Conservation (phyloP, 2,113 vertebrate genomes). For the Sturnus vulgaris region DNA sequence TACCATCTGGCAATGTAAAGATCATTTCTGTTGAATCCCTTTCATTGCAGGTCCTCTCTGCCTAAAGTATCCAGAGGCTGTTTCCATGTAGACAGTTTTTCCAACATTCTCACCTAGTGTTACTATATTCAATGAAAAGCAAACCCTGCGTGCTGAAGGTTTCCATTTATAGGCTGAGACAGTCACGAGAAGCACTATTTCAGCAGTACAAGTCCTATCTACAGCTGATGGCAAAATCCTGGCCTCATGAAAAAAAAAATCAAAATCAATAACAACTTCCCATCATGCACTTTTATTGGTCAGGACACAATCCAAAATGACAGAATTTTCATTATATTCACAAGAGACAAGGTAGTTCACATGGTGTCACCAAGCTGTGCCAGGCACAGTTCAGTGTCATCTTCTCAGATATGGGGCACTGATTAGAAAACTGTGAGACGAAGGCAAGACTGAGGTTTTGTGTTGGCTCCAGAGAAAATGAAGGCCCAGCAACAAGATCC, state of each 20-base stretch:
- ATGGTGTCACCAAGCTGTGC: background rate
- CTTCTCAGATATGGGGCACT: background rate
- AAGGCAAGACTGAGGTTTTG: background rate
- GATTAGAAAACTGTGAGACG: background rate
- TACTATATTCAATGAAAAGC: background rate
- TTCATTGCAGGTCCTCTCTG: background rate
- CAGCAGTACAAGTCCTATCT: background rate
- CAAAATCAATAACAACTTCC: background rate
- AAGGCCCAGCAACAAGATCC: background rate
- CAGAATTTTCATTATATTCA: background rate
- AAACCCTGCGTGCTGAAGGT: background rate
- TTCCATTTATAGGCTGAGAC: background rate
- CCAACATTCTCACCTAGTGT: background rate
- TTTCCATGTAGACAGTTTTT: background rate
- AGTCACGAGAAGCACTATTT: background rate
- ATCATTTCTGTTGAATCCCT: background rate
- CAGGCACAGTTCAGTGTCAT: background rate
- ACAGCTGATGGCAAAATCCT: background rate
- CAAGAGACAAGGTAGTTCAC: background rate
- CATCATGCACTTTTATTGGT: background rate
- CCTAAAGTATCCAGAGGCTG: slow-evolving; percentile 20
- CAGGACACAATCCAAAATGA: background rate
- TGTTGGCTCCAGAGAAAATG: background rate
- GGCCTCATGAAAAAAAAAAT: background rate
- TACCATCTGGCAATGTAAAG: background rate